Evolutionary conservation across 2,113 vertebrate species (phyloP), one percentile per base, ranked within the genome.

Genomic region (Mormoops blainvillei): DNA sequence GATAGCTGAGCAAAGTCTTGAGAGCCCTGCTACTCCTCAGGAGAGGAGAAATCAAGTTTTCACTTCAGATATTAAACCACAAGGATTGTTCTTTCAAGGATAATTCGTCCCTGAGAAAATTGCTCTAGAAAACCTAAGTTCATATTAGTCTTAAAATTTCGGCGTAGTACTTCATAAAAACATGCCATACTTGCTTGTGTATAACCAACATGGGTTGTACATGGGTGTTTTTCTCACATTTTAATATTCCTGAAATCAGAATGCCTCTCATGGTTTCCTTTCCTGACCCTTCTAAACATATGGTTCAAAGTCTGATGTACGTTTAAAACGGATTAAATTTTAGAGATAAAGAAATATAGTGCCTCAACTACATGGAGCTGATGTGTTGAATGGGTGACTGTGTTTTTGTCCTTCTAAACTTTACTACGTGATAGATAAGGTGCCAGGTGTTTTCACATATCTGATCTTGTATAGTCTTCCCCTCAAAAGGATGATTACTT

Each of bases 61-160:
- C 52, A 94, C 81, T 41, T 96, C 68, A 65, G 48, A 74, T 48
- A 38, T 94, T 31, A 96, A 95, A 78, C 36, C 41, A 88, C 70
- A 48, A 92, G 50, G 76, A 45, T 94, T 94, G n/a, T 82, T 87
- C 81, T 33, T 84, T 95, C 95, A 98, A 97, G 92, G 92, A 52
- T 85, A 90, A 94, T 90, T 92, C 89, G 82, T 86, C 68, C 82
- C 93, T 81, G 65, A 96, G 91, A 97, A 97, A 94, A 89, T 54
- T 31, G 48, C 54, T 71, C 58, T 77, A 12, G n/a, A 80, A 28
- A 31, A 91, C n/a, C 14, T 91, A 58, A 94, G 61, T 3, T 76
- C 68, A 4, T 36, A 14, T 1, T 65, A 45, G 41, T 33, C 58
- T 82, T 86, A 68, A 84, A 86, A 43, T 41, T 80, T 93, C 13